These are phyloP conservation scores for Iguana delicatissima DNA, from an alignment of 2,797 vertebrate genomes.

Conservation along the genomic window DNA sequence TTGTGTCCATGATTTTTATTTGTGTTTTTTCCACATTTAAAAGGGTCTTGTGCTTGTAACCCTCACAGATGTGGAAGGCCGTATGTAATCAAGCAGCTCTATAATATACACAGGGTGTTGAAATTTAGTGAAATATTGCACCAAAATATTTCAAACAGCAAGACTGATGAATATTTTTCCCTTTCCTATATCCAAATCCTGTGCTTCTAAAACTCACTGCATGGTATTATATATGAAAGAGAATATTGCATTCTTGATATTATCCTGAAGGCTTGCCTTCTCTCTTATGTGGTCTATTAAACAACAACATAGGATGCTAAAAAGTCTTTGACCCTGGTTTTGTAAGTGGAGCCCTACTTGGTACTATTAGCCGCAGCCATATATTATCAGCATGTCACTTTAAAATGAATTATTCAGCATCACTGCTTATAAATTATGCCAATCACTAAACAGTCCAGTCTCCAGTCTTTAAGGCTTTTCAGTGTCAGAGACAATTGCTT, in stretches of 20 bases:
- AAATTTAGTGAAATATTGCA: slow-evolving; percentile 19
- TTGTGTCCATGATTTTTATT: too few relatives aligned
- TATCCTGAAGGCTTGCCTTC: slow-evolving; percentile 43
- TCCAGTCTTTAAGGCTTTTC: slow-evolving; percentile 45
- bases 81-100: neutral
- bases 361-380: slow-evolving; percentile 56
- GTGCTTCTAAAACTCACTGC: slow-evolving; percentile 46
- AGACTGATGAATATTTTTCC: slow-evolving; percentile 43
- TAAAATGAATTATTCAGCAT: slow-evolving; percentile 80
- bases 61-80: too few relatives aligned
- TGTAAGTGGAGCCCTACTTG: slow-evolving; percentile 48
- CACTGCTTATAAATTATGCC: slow-evolving; percentile 76
- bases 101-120: rapidly evolving
- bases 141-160: slow-evolving; percentile 1
- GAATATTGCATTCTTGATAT: slow-evolving; percentile 32
- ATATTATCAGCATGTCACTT: slow-evolving; percentile 73
- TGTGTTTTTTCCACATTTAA: too few relatives aligned
- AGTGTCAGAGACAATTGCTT: slow-evolving; percentile 27
- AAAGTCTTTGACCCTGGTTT: slow-evolving; percentile 62
- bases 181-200: slow-evolving; percentile 35
- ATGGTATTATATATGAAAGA: slow-evolving; percentile 46
- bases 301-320: slow-evolving; percentile 41
- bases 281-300: neutral
- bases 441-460: slow-evolving; percentile 73
- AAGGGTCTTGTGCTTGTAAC: too few relatives aligned